phyloP scores from a whole-genome alignment of 2,113 vertebrate species.

The Piaya cayana region DNA sequence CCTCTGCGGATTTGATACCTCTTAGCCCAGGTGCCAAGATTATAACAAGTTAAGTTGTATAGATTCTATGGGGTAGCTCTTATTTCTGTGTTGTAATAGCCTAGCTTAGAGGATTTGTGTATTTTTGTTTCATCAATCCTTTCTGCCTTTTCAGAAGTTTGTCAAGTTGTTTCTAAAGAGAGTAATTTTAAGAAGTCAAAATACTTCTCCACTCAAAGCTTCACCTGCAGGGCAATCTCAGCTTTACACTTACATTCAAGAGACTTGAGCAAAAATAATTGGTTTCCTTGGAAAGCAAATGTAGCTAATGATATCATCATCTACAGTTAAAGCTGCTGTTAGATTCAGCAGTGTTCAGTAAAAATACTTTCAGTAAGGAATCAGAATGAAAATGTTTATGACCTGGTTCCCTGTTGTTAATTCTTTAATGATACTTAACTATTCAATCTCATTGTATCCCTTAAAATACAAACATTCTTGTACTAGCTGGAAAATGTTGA shows the following conservation, averaged over 20 bases:
- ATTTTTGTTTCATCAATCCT: neutral
- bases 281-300: neutral
- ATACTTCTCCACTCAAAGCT: neutral
- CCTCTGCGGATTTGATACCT: neutral
- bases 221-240: neutral
- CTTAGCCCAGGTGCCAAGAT: neutral
- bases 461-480: neutral
- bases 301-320: neutral
- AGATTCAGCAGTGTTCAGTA: neutral
- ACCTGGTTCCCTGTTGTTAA: neutral
- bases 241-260: neutral
- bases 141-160: neutral
- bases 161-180: neutral
- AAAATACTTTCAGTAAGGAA: neutral
- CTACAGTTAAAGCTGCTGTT: neutral
- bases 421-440: neutral
- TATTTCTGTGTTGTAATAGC: neutral
- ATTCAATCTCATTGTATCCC: neutral
- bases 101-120: neutral
- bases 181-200: neutral
- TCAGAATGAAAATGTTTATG: neutral
- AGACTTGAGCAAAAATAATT: neutral
- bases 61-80: neutral
- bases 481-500: neutral
- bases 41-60: neutral